Evolutionary conservation across 2,797 vertebrate genomes (phyloP).

Genomic region (Clarias fuscus): DNA sequence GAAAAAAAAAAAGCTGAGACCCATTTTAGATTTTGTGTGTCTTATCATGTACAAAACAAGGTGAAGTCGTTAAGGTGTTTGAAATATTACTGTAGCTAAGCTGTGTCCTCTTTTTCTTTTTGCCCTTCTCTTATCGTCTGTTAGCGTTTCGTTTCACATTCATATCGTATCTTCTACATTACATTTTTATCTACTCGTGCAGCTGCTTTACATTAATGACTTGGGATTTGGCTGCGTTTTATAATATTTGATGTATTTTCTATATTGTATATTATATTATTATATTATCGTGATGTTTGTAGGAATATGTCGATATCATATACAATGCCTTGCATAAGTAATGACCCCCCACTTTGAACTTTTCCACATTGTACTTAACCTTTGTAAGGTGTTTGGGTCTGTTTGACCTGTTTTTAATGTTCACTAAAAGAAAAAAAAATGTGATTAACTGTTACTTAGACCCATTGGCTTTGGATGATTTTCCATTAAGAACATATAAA

Average conservation of each 20-base stretch:
- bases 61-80: background rate
- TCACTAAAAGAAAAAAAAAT: too few species aligned
- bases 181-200: background rate
- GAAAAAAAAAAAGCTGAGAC: background rate
- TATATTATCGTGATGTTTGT: background rate
- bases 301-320: background rate
- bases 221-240: background rate
- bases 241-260: background rate
- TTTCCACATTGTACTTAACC: background rate
- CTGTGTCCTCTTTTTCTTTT: background rate
- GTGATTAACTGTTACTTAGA: too few species aligned
- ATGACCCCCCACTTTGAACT: background rate
- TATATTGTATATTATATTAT: too few species aligned
- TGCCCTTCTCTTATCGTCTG: background rate
- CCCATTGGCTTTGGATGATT: too few species aligned
- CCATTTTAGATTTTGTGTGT: background rate
- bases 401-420: too few species aligned
- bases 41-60: background rate
- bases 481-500: too few species aligned
- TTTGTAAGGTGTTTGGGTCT: too few species aligned
- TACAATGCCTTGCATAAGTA: background rate
- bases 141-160: background rate
- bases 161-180: background rate
- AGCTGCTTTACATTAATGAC: slow-evolving; percentile 5
- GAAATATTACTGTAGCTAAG: background rate